These are phyloP conservation scores for Phymorhynchus buccinoides DNA, from an alignment of 1,140 invertebrate genomes.

Conservation along the genomic window DNA sequence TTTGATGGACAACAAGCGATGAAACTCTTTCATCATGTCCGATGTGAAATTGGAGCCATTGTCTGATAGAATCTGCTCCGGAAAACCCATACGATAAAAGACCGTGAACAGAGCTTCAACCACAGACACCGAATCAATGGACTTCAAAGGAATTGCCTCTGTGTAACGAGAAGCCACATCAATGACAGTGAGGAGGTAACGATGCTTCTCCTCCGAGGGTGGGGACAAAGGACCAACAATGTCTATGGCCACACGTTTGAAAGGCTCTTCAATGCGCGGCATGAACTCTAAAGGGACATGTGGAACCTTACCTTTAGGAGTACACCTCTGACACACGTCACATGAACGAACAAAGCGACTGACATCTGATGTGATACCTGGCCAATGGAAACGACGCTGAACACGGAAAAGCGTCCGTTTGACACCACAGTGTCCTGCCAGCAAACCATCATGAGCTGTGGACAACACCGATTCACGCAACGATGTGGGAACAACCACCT, in stretches of 20 bases:
- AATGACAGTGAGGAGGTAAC: constrained; percentile 48
- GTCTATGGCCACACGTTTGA: constrained; percentile 53
- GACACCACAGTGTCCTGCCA: constrained; percentile 37
- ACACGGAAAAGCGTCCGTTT: constrained; percentile 26
- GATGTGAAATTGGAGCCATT: constrained; percentile 45
- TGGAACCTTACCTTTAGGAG: constrained; percentile 23
- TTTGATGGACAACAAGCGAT: constrained; percentile 43
- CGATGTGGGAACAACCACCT: no score
- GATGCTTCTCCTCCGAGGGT: constrained; percentile 40
- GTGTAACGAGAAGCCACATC: constrained; percentile 47
- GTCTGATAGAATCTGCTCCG: constrained; percentile 54
- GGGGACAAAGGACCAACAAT: constrained; percentile 48
- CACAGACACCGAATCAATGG: constrained; percentile 40
- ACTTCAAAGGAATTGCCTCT: constrained; percentile 44
- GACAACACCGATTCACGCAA: no score
- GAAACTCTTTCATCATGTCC: constrained; percentile 40
- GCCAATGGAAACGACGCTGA: constrained; percentile 38
- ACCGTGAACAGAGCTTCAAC: constrained; percentile 48
- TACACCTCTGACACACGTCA: constrained; percentile 41
- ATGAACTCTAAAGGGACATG: constrained; percentile 40
- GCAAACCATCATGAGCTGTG: constrained; percentile 32
- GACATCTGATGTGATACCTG: constrained; percentile 17
- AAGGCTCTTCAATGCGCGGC: constrained; percentile 49
- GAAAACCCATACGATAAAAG: constrained; percentile 71
- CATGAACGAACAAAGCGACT: constrained; percentile 29